Evolutionary conservation across 2,113 vertebrate genomes (phyloP).

Genomic region (Myodes glareolus): DNA sequence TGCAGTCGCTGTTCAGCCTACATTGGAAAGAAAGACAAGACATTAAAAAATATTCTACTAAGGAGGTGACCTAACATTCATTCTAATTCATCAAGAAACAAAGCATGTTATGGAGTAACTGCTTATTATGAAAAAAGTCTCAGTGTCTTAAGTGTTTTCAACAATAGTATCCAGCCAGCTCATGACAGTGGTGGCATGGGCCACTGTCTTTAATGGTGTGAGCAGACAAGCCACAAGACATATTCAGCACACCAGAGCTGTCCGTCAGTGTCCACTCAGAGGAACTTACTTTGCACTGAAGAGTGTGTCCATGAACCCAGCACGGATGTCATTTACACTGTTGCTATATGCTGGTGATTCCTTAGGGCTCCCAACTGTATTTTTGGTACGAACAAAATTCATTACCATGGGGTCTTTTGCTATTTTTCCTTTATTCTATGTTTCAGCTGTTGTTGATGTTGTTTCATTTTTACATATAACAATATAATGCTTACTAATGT

Average conservation of each 20-base stretch:
- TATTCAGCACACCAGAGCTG: background rate
- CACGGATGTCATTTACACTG: background rate
- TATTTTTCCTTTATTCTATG: background rate
- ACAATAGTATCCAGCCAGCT: background rate
- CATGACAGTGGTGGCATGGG: background rate
- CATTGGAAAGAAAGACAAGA: background rate
- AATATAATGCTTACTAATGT: background rate
- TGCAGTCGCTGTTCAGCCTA: background rate
- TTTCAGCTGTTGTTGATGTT: background rate
- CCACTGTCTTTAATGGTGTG: background rate
- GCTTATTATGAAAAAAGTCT: background rate
- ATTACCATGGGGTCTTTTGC: background rate
- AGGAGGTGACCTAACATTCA: background rate
- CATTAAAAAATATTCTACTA: background rate
- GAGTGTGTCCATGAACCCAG: rapidly evolving
- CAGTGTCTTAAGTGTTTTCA: background rate
- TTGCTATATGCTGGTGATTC: background rate
- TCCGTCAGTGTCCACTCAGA: background rate
- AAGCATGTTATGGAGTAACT: background rate
- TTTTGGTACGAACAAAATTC: slow-evolving; percentile 45
- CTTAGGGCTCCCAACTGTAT: background rate
- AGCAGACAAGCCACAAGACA: background rate
- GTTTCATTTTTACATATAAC: background rate
- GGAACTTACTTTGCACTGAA: background rate
- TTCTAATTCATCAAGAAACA: background rate